A percentile compares a stretch with the other conserved stretches of the same genome.
phyloP scores from a whole-genome alignment of 2,797 vertebrate species.

The Eidolon dupreanum region DNA sequence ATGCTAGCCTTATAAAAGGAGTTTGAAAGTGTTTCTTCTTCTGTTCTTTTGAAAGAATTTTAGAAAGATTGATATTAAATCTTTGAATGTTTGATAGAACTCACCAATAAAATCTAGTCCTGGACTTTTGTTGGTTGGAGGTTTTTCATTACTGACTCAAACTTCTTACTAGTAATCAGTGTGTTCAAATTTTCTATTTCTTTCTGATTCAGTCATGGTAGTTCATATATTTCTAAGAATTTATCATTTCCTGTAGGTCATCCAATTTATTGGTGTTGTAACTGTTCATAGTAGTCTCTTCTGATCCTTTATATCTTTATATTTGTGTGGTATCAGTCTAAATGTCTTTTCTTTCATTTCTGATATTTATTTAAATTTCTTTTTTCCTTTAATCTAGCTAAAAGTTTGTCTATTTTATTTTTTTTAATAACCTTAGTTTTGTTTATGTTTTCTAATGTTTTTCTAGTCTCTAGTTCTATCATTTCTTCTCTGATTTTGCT shows the following conservation, averaged over 20 bases:
- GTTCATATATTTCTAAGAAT: not conserved
- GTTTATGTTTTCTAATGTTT: not conserved
- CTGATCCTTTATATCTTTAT: not conserved
- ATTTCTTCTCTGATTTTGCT: not conserved
- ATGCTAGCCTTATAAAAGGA: not conserved
- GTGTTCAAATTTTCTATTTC: not conserved
- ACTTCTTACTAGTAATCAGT: not conserved
- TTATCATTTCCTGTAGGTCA: not conserved
- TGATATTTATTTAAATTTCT: not conserved
- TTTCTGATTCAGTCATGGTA: not conserved
- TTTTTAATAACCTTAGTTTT: not conserved
- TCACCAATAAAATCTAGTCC: not conserved
- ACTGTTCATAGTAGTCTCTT: not conserved
- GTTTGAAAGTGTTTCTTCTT: not conserved
- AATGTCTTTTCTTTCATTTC: not conserved
- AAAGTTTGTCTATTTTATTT: not conserved
- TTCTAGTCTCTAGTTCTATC: not conserved
- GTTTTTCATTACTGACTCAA: not conserved
- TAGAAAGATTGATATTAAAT: not conserved
- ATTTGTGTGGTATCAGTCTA: not conserved
- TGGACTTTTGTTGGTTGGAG: not conserved
- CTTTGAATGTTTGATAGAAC: not conserved
- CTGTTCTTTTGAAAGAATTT: not conserved
- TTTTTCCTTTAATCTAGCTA: not conserved
- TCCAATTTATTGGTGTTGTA: not conserved